phyloP scores from a whole-genome alignment of 1,140 invertebrate species.

The Drosophila rhopaloa region DNA sequence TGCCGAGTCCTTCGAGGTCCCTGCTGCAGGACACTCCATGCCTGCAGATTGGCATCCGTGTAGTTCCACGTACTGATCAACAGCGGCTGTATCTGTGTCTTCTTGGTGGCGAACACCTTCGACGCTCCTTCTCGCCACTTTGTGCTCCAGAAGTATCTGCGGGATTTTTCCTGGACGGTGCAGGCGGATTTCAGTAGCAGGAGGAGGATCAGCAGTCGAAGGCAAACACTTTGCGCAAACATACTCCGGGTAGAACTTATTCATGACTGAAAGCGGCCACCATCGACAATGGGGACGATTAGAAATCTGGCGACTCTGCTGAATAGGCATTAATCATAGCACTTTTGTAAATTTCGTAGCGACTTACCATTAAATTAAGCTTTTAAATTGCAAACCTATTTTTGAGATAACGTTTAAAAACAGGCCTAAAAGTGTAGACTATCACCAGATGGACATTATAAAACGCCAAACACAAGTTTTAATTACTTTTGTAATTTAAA shows the following conservation, averaged over 20 bases:
- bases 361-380: neutral
- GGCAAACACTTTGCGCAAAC: constrained; percentile 1
- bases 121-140: neutral
- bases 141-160: neutral
- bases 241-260: neutral
- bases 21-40: constrained; percentile 20
- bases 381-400: neutral
- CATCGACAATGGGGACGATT: neutral
- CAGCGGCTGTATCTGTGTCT: neutral
- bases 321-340: neutral
- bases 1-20: constrained; percentile 9
- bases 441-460: too few species aligned
- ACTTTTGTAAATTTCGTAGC: neutral
- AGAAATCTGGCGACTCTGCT: neutral
- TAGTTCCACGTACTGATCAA: constrained; percentile 44
- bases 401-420: neutral
- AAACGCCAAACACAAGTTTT: too few species aligned
- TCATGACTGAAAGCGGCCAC: constrained; percentile 13
- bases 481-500: too few species aligned
- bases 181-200: neutral
- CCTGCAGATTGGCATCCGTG: constrained; percentile 34
- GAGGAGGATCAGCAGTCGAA: constrained; percentile 13
- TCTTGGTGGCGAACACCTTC: neutral
- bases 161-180: neutral
- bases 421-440: neutral